Conservation (phyloP, 2,888 invertebrate species). For the Galerucella pusilla region DNA sequence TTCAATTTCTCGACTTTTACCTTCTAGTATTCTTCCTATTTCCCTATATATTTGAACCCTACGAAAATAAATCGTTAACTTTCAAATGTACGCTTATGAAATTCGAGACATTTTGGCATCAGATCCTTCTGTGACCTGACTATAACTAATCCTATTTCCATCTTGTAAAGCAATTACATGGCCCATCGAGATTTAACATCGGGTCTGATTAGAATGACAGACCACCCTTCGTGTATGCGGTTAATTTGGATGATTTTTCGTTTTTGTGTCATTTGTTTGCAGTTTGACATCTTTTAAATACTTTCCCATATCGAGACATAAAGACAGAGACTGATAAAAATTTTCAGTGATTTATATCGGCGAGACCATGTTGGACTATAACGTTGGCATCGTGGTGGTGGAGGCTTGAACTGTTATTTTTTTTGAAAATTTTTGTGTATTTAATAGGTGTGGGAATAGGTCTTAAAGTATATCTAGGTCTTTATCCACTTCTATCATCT, state of each 20-base stretch:
- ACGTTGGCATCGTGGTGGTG: no score
- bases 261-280: constrained; percentile 2
- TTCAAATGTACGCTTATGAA: background rate
- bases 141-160: constrained; percentile 15
- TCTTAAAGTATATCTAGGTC: no score
- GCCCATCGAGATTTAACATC: constrained; percentile 34
- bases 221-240: constrained; percentile 37
- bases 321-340: background rate
- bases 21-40: no score
- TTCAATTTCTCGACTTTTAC: no score
- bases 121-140: constrained; percentile 12
- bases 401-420: background rate
- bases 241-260: constrained; percentile 28
- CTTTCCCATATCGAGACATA: background rate
- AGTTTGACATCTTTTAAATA: constrained; percentile 5
- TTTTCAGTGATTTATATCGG: background rate
- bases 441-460: no score
- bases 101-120: constrained; percentile 21
- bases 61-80: background rate
- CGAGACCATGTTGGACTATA: no score
- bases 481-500: no score
- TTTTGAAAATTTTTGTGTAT: no score
- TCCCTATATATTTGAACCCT: background rate
- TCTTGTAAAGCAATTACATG: constrained; percentile 38
- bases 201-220: constrained; percentile 25